Evolutionary conservation across 2,888 invertebrate genomes (phyloP).

Genomic region (Diogma glabrata): DNA sequence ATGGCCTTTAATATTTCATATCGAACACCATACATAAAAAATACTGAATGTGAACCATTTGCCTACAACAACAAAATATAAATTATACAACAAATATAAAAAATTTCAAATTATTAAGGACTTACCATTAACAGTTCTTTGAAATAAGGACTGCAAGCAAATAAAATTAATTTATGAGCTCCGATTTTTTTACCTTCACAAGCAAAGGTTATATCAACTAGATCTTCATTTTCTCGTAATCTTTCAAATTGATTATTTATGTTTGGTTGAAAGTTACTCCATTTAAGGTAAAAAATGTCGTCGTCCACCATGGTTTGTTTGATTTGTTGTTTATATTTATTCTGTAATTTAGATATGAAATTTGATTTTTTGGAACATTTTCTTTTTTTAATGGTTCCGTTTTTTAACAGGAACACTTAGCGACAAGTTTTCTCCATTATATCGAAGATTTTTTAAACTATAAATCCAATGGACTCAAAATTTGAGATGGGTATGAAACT

Average conservation of each 20-base stretch:
- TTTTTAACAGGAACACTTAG: no score
- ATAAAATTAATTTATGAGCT: conserved; percentile 18
- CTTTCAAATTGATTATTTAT: conserved; percentile 15
- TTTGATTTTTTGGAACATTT: no score
- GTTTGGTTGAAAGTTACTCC: conserved; percentile 17
- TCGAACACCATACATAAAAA: conserved; percentile 19
- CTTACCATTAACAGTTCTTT: conserved; percentile 14
- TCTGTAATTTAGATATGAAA: no score
- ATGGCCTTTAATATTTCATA: conserved; percentile 18
- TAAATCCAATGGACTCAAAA: no score
- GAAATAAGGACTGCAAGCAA: conserved; percentile 18
- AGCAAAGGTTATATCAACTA: conserved; percentile 18
- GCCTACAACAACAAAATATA: neutral
- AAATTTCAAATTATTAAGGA: neutral
- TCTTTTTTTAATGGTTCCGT: no score
- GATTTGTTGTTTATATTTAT: no score
- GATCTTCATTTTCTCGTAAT: conserved; percentile 16
- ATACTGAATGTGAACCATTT: conserved; percentile 8
- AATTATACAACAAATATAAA: neutral
- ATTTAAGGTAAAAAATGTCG: conserved; percentile 16
- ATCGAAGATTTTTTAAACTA: no score
- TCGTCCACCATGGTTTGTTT: conserved; percentile 4
- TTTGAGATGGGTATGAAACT: no score
- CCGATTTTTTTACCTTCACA: conserved; percentile 18
- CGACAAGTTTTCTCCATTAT: no score